A percentile compares a stretch with the other conserved stretches of the same genome.
Evolutionary conservation across 2,888 invertebrate genomes (phyloP).

Genomic region (Pseudococcus longispinus): DNA sequence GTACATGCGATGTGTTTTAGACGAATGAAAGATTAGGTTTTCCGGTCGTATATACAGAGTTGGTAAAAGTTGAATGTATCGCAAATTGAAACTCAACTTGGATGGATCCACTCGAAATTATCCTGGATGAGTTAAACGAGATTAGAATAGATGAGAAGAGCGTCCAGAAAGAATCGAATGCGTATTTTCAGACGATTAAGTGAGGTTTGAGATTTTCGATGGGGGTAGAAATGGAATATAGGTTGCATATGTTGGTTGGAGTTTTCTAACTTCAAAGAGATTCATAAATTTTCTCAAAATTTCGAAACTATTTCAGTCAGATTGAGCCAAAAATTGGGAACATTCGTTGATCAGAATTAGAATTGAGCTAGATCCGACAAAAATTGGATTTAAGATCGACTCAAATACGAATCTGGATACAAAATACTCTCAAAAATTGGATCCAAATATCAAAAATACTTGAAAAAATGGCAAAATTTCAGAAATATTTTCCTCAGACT

Average conservation of each 20-base stretch:
- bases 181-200: neutral
- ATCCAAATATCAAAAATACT: too few species aligned
- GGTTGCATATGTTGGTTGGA: neutral
- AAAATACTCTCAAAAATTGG: too few species aligned
- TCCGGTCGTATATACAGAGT: neutral
- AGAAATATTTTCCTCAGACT: too few species aligned
- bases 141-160: neutral
- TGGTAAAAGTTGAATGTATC: neutral
- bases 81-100: neutral
- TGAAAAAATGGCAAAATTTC: too few species aligned
- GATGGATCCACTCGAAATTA: neutral
- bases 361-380: too few species aligned
- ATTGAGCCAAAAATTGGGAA: too few species aligned
- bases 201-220: neutral
- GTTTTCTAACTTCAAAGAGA: too few species aligned
- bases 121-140: neutral
- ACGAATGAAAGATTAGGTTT: slow-evolving; percentile 25
- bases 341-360: too few species aligned
- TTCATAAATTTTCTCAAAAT: too few species aligned
- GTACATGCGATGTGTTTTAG: neutral
- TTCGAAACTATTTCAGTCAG: too few species aligned
- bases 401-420: too few species aligned
- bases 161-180: neutral
- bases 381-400: too few species aligned
- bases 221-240: neutral